Evolutionary conservation across 2,113 vertebrate species (phyloP), one percentile per base, ranked within the genome.

Genomic region (Cephalophus harveyi): DNA sequence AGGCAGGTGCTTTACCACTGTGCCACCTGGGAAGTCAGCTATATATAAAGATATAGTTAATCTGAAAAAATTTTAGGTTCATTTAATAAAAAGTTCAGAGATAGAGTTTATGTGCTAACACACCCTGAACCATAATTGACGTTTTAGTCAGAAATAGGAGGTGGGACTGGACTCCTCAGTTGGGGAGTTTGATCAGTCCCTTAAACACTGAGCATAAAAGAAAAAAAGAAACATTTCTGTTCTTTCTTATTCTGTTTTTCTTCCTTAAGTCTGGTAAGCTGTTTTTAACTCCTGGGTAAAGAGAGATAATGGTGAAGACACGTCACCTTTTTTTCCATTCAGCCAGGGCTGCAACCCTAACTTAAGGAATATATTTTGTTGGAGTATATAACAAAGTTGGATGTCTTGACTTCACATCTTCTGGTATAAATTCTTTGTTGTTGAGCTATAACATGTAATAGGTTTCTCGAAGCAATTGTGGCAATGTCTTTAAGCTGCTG

Each of bases 1-100:
- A 40, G 40, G 40, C 40, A 40, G 40, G 40, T 40, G 2, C 40
- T 40, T 40, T 40, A 40, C 40, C 3, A 40, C 40, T 40, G 40
- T 40, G 40, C 40, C 40, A 40, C 40, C 40, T 40, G 40, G 3
- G 40, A 40, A 40, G 40, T 40, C 40, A 40, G 40, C 40, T 40
- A 40, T 40, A 40, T 40, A 40, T 40, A 40, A 40, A 40, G 40
- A 40, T 40, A 25, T 40, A 74, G 64, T 71, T 71, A 83, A 7
- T 95, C 48, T 96, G 76, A 79, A 96, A 95, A 85, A 23, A 33
- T 84, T 91, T 64, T 87, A 93, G 87, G 5, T 90, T 54, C n/a
- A 25, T 55, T 81, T 82, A 96, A 60, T 50, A 94, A 81, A 78
- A 94, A 92, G 23, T 92, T 94, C 7, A n/a, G 54, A 83, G 86